These are phyloP conservation scores for Hydraecia micacea DNA, from an alignment of 2,888 invertebrate species.

Conservation along the genomic window DNA sequence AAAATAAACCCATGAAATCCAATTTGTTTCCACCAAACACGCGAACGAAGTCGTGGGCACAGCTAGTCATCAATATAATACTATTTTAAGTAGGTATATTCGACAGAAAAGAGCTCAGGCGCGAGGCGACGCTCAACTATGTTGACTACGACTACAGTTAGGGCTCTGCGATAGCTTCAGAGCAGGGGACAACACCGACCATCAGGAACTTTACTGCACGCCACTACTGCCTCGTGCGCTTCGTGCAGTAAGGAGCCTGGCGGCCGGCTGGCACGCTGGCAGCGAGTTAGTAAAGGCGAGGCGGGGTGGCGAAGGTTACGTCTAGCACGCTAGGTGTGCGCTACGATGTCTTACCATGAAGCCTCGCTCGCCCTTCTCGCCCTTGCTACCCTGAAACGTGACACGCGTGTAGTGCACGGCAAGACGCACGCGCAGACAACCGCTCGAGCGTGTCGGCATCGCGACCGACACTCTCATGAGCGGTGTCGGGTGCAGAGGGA, in stretches of 20 bases:
- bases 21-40: no score
- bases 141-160: constrained; percentile 17
- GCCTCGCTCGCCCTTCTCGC: constrained; percentile 94
- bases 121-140: not conserved
- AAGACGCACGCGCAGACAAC: constrained; percentile 6
- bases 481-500: not conserved
- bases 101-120: not conserved
- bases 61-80: not conserved
- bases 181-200: not conserved
- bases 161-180: constrained; percentile 11
- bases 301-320: constrained; percentile 39
- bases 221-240: not conserved
- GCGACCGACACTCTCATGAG: constrained; percentile 7
- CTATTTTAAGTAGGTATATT: no score
- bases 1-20: no score
- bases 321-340: constrained; percentile 55
- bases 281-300: constrained; percentile 56
- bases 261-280: not conserved
- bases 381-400: constrained; percentile 92
- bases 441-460: constrained; percentile 3
- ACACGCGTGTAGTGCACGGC: constrained; percentile 70
- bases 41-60: not conserved
- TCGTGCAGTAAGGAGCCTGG: constrained; percentile 13
- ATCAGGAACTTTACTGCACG: constrained; percentile 22
- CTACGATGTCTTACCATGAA: constrained; percentile 91